Base-by-base conservation (phyloP, 2,888 invertebrate species). In the Trichopoda pennipes region DNA sequence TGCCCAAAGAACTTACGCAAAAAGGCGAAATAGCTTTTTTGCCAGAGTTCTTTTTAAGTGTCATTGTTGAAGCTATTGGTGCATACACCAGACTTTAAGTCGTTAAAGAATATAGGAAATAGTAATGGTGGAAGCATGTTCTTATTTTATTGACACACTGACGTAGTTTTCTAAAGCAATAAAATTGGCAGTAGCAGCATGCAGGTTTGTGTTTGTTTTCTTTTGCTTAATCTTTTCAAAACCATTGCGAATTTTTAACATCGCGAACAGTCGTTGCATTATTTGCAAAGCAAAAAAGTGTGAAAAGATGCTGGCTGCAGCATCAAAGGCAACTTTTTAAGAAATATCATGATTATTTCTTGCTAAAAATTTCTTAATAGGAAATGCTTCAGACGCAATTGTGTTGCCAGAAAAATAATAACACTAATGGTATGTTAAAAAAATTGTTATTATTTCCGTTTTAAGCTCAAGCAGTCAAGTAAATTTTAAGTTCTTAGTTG, bases 301-400 rank as follows among this genome's bases (percentile, higher is more conserved):
- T 56, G 38, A 69, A 63, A 63, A 69, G 21, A 44, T 51, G 73
- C 75, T 49, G 32, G 73, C 75, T 49, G 32, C 32, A 66, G 17
- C 55, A 69, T 32, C 44, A 9, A 19, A 58, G 56, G 58, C 64
- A 69, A 58, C 32, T 55, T 69, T 58, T 73, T 21, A 44, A 64
- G 56, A 73, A 82, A 72, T 79, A 82, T 82, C 72, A 79, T 82
- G 70, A 75, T 82, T 82, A 82, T 79, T 79, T 82, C 49, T 70
- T 75, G 66, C 75, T 61, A 68, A 61, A 79, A 79, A 72, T 61
- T 49, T 79, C 70, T 82, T 79, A 82, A 79, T 82, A 79, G 79
- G 79, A 79, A 75, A 64, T 66, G 75, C 82, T 81, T 47, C 69
- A 78, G 77, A 28, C 19, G 28, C n/a, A 35, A 38, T 14, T 19